phyloP scores from a whole-genome alignment of 2,113 vertebrate species.

The Meles meles region DNA sequence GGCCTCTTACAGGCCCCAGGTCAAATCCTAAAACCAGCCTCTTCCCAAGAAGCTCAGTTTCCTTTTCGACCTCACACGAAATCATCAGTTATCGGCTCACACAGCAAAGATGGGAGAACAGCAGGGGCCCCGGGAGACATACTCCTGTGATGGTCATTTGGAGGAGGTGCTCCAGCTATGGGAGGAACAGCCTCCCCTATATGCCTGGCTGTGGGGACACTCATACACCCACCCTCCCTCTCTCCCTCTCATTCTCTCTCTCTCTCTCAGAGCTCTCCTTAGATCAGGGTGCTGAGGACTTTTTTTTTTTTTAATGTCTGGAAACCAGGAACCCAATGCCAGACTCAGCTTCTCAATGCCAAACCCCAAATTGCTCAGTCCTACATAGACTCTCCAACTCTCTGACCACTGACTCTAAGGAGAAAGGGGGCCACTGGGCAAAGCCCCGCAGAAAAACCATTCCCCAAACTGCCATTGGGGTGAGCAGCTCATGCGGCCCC shows the following conservation, averaged over 20 bases:
- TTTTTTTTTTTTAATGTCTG: neutral
- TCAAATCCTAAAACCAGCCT: neutral
- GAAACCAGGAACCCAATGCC: neutral
- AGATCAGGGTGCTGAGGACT: neutral
- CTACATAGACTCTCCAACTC: neutral
- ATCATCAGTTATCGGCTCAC: neutral
- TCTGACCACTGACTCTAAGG: neutral
- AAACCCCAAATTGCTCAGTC: neutral
- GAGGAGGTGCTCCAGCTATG: neutral
- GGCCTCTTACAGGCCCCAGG: neutral
- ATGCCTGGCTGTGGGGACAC: neutral
- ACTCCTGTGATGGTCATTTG: neutral
- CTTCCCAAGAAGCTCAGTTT: neutral
- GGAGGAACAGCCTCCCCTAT: neutral
- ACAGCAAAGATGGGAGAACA: neutral
- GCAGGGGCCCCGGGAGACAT: neutral
- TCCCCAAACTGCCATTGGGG: neutral
- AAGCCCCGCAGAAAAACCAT: neutral
- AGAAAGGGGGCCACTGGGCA: neutral
- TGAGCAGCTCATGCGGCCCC: neutral
- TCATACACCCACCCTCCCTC: too few species aligned
- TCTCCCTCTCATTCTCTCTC: neutral
- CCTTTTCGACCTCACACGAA: neutral
- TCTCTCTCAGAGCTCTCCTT: neutral
- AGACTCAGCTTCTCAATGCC: neutral